A percentile compares a stretch with the other conserved stretches of the same genome.
phyloP scores from a whole-genome alignment of 2,113 vertebrate genomes.

The Lycaon pictus region DNA sequence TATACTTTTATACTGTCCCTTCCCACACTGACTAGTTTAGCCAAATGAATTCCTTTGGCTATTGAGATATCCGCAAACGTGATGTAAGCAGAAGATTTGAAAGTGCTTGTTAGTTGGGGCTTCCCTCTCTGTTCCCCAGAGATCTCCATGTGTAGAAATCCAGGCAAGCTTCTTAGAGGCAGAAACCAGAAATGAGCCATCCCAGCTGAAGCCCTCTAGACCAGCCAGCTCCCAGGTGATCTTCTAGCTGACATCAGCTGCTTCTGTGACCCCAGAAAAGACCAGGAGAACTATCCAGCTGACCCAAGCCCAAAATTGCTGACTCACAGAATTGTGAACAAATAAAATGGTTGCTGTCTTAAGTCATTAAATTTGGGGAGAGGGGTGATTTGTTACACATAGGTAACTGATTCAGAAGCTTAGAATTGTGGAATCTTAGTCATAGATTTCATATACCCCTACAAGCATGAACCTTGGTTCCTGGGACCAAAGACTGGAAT shows the following conservation, averaged over 20 bases:
- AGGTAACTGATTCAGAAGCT: not conserved
- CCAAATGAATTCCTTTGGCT: slow-evolving; percentile 14
- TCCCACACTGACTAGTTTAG: not conserved
- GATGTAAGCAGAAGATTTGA: not conserved
- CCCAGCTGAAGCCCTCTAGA: not conserved
- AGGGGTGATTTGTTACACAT: not conserved
- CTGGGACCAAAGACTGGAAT: not conserved
- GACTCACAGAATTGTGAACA: not conserved
- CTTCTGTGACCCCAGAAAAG: not conserved
- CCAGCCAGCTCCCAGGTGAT: not conserved
- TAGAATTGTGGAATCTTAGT: not conserved
- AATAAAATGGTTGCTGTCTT: not conserved
- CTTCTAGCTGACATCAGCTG: not conserved
- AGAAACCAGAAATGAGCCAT: slow-evolving; percentile 4
- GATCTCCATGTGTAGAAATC: not conserved
- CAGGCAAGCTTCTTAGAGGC: not conserved
- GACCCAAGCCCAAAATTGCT: not conserved
- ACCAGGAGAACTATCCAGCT: not conserved
- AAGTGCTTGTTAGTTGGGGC: not conserved
- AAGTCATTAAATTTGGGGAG: not conserved
- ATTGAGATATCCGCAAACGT: not conserved
- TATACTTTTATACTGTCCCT: not conserved
- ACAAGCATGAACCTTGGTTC: not conserved
- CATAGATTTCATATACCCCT: not conserved
- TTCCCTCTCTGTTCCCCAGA: not conserved